Evolutionary conservation across 2,888 invertebrate species (phyloP), one percentile per base, ranked within the genome.

Genomic region (Oligia fasciuncula): DNA sequence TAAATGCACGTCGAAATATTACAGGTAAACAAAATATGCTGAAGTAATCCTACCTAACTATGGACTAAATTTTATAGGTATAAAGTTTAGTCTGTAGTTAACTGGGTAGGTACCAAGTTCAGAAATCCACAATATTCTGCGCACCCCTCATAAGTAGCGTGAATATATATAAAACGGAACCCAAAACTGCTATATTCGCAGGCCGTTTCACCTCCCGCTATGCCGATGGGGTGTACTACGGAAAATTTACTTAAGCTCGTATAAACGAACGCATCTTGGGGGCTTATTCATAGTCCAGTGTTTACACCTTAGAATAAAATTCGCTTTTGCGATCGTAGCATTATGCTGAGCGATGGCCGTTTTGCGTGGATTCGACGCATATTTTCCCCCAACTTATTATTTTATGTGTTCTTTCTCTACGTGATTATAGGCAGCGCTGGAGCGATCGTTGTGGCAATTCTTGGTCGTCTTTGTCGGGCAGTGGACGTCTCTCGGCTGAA

Each of bases 211-310:
- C 73, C 71, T 72, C 78, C 35, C 85, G 72, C 85, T 88, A 88
- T 89, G 87, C 90, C 81, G 73, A 81, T 79, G 84, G 84, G 72
- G 77, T 85, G 81, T 89, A 71, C 73, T 72, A 88, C 80, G 78
- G 83, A 76, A 89, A 89, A 89, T 88, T 89, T 88, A 88, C 83
- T 85, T 89, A 83, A 85, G 86, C 80, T 80, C 73, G 87, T 86
- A 76, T 83, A 82, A 86, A 88, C 80, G 85, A 86, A 86, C 79
- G 88, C 85, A 89, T 88, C 83, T 83, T 75, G 35, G 79, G 51
- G 43, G 29, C 60, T 57, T 88, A 89, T 88, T 85, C 76, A 80
- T 88, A 88, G 88, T n/a, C 51, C 4, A 43, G 57, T 46, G 3
- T n/a, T 51, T 67, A 49, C 13, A 68, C 4, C 1, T 29, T 19